Evolutionary conservation across 2,797 vertebrate genomes (phyloP).

Genomic region (Eulemur coronatus): DNA sequence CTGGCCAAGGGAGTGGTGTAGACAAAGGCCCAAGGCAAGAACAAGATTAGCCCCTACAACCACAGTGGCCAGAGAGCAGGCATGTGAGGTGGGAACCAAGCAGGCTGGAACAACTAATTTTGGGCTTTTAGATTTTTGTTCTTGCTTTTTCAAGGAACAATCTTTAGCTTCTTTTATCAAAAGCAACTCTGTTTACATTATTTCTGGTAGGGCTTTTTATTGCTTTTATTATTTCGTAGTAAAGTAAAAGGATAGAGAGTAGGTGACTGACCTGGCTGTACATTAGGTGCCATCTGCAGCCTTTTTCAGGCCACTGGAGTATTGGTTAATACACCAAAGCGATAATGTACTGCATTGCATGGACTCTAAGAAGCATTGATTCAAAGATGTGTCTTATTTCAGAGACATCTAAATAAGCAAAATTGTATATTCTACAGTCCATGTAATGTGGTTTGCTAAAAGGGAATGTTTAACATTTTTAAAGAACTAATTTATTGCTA

Average conservation of each 20-base stretch:
- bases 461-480: neutral
- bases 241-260: neutral
- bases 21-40: neutral
- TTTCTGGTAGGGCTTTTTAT: neutral
- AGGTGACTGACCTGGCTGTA: neutral
- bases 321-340: neutral
- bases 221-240: neutral
- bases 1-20: neutral
- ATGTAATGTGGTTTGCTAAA: neutral
- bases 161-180: neutral
- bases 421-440: neutral
- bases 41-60: neutral
- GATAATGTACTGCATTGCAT: neutral
- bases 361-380: neutral
- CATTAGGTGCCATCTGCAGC: neutral
- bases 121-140: neutral
- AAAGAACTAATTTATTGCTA: slow-evolving; percentile 15
- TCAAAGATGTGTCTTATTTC: neutral
- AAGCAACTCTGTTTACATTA: neutral
- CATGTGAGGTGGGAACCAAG: neutral
- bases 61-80: neutral
- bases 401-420: slow-evolving; percentile 8
- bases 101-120: neutral
- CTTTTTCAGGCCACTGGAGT: neutral
- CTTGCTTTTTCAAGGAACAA: neutral